Evolutionary conservation across 2,113 vertebrate species (phyloP).

Genomic region (Oenanthe oenanthe): DNA sequence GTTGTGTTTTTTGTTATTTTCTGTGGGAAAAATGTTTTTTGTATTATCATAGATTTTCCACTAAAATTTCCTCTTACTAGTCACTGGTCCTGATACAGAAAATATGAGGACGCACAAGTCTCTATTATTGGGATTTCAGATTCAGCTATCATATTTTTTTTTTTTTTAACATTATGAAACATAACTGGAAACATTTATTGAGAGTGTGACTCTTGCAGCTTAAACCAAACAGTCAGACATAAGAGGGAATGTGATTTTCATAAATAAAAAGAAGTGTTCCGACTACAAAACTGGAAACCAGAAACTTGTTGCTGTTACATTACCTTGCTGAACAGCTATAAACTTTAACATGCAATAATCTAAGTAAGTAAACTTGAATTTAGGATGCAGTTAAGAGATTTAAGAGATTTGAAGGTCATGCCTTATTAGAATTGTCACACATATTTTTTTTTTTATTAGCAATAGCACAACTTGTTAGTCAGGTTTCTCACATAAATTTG

Average conservation of each 20-base stretch:
- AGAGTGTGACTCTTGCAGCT: neutral
- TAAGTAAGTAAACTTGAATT: slow-evolving; percentile 15
- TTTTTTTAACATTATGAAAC: neutral
- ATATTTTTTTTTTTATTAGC: neutral
- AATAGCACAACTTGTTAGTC: neutral
- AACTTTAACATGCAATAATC: neutral
- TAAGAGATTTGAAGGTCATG: neutral
- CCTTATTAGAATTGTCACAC: neutral
- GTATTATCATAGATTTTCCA: neutral
- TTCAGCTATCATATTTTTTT: neutral
- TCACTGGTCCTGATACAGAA: neutral
- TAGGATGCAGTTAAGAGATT: neutral
- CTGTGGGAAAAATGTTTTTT: neutral
- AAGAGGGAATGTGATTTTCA: neutral
- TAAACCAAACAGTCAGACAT: neutral
- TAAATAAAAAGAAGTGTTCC: neutral
- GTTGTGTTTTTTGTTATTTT: neutral
- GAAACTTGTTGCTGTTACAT: neutral
- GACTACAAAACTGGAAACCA: neutral
- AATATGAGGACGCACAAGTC: neutral
- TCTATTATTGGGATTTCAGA: neutral
- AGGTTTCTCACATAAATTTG: neutral
- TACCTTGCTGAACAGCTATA: neutral
- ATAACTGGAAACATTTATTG: neutral
- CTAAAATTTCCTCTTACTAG: neutral